Conservation (phyloP, 2,113 vertebrate species). For the Corapipo altera region DNA sequence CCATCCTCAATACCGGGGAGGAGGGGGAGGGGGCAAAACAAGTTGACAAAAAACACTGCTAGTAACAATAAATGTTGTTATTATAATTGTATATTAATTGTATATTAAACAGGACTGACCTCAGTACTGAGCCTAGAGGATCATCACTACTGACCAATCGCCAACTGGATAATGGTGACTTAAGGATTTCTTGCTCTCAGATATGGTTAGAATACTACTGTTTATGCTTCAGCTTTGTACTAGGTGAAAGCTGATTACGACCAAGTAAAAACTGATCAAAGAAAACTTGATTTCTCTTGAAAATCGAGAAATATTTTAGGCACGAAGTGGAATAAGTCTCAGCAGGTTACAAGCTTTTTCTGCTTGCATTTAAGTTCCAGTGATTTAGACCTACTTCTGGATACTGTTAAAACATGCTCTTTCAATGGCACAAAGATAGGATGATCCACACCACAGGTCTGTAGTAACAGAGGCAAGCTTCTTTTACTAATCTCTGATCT, state of each 20-base stretch:
- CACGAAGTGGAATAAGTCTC: neutral
- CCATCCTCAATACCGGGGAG: no score
- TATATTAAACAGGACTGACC: neutral
- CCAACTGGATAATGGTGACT: neutral
- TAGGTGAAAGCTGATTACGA: neutral
- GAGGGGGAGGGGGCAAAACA: no score
- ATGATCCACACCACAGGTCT: neutral
- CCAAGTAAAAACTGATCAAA: neutral
- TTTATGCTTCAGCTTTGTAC: neutral
- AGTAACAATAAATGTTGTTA: neutral
- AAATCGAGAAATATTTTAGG: neutral
- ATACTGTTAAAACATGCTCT: neutral
- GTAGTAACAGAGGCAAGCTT: neutral
- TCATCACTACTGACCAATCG: fast-evolving
- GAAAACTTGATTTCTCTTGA: neutral
- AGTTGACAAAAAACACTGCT: no score
- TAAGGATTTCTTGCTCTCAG: neutral
- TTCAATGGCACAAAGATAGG: neutral
- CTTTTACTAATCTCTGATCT: neutral
- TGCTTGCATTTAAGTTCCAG: neutral
- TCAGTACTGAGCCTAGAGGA: neutral
- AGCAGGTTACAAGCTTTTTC: neutral
- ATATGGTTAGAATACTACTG: neutral
- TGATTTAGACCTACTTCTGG: neutral
- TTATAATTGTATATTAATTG: neutral